phyloP scores from a whole-genome alignment of 2,797 vertebrate species.

The Microctenopoma lineatum region DNA sequence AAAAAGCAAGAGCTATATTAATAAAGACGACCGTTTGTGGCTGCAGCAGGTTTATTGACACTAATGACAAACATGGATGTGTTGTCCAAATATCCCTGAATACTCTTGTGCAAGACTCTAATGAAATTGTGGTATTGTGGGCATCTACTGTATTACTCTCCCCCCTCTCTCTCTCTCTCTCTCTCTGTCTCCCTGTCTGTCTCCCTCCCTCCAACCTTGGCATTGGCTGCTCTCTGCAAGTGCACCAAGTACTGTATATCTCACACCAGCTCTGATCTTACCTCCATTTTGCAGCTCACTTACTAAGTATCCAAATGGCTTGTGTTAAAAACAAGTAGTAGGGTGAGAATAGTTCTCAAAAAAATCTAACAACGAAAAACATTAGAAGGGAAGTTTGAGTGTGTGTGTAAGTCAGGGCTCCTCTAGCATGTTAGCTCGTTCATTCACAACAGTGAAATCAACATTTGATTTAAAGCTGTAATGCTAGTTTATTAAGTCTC shows the following conservation, averaged over 20 bases:
- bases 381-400: conserved; percentile 46
- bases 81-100: conserved; percentile 47
- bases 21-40: conserved; percentile 32
- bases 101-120: conserved; percentile 46
- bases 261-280: conserved; percentile 81
- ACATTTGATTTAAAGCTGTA: conserved; percentile 47
- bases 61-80: conserved; percentile 65
- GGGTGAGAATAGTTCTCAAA: conserved; percentile 25
- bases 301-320: conserved; percentile 68
- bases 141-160: conserved; percentile 76
- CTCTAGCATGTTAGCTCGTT: conserved; percentile 61
- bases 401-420: conserved; percentile 43
- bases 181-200: conserved; percentile 20
- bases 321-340: conserved; percentile 40
- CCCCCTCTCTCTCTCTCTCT: conserved; percentile 48
- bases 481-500: conserved; percentile 45
- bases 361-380: conserved; percentile 14
- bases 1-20: conserved; percentile 11
- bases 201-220: conserved; percentile 22
- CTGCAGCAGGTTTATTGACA: conserved; percentile 61
- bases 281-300: conserved; percentile 74
- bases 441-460: conserved; percentile 51
- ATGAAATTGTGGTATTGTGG: conserved; percentile 75
- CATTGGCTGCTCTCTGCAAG: conserved; percentile 73
- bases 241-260: conserved; percentile 78